These are phyloP conservation scores for Natrix natrix DNA, from an alignment of 2,797 vertebrate species.

Conservation along the genomic window DNA sequence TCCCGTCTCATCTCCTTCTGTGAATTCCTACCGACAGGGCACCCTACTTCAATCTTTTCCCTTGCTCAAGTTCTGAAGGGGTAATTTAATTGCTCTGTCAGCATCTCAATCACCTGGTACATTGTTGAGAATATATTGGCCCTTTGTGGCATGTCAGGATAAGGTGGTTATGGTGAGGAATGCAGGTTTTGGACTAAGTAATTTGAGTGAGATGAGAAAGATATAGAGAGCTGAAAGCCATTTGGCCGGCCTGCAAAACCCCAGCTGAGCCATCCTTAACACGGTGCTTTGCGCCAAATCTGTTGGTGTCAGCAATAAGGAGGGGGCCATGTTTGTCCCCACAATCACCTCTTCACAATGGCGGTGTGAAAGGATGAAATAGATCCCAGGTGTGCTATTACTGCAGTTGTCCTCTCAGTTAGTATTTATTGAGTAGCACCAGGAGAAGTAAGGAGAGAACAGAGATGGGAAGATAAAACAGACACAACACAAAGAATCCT, in stretches of 20 bases:
- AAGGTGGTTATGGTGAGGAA: background rate
- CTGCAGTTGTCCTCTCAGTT: background rate
- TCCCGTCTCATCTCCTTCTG: background rate
- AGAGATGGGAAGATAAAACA: background rate
- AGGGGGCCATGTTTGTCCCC: background rate
- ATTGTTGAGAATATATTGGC: background rate
- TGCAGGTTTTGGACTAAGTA: background rate
- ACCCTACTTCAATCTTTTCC: background rate
- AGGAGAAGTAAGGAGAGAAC: background rate
- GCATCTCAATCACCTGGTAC: background rate
- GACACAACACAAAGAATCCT: no score
- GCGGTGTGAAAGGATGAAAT: background rate
- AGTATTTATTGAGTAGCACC: constrained; percentile 21
- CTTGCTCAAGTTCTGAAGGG: background rate
- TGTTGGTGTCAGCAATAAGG: background rate
- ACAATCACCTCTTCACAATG: background rate
- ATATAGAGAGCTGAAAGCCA: background rate
- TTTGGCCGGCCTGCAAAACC: background rate
- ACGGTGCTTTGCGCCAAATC: background rate
- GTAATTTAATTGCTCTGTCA: background rate
- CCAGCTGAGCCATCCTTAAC: background rate
- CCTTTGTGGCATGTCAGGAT: background rate
- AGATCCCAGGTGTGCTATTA: constrained; percentile 14
- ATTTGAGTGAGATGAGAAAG: background rate
- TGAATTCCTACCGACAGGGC: background rate